Percentiles rank a stretch among this genome's conserved stretches.
phyloP scores from a whole-genome alignment of 1,140 invertebrate species.

The Orchesella cincta region DNA sequence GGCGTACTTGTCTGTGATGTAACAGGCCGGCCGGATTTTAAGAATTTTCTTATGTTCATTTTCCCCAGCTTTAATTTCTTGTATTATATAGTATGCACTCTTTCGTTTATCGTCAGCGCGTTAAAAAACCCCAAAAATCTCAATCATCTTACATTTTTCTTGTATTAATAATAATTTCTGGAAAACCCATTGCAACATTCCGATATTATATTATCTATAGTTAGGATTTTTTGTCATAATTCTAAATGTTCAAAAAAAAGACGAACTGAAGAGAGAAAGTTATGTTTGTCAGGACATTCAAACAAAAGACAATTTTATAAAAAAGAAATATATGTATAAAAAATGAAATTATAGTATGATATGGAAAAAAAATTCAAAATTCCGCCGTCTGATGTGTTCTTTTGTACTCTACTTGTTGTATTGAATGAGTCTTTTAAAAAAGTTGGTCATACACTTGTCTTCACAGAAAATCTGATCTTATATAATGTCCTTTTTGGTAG shows the following conservation, averaged over 20 bases:
- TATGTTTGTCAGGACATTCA: not conserved
- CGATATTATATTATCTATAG: not conserved
- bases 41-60: not conserved
- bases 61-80: not conserved
- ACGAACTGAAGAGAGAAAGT: not conserved
- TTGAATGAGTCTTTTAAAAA: conserved; percentile 1
- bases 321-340: not conserved
- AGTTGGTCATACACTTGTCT: no score
- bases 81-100: not conserved
- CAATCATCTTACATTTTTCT: no score
- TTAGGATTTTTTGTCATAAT: not conserved
- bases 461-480: no score
- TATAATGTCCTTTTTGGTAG: no score
- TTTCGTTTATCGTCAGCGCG: not conserved
- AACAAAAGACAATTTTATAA: conserved; percentile 17
- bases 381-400: conserved; percentile 21
- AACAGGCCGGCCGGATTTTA: conserved; percentile 22
- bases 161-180: no score
- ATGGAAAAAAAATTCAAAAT: not conserved
- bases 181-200: no score
- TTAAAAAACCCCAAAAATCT: no score
- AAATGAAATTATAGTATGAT: conserved; percentile 14
- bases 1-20: conserved; percentile 29
- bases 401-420: conserved; percentile 17
- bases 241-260: not conserved